These are phyloP conservation scores for Drosophila nasuta DNA, from an alignment of 1,140 invertebrate species.

Conservation along the genomic window DNA sequence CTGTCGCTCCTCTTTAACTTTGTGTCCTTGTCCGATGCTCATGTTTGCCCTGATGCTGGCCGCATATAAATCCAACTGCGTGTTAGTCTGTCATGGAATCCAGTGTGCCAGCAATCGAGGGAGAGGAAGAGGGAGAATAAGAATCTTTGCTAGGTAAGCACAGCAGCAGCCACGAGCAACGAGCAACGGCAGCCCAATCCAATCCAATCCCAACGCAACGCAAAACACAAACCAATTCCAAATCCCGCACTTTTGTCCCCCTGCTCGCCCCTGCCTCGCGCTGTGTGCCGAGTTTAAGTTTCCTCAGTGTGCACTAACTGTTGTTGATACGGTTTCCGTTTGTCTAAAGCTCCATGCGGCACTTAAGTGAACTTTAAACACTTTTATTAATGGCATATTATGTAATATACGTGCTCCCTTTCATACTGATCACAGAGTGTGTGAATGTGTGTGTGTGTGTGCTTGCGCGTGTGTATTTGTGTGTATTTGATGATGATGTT, in stretches of 20 bases:
- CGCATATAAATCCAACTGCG: slow-evolving; percentile 75
- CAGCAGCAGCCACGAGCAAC: neutral
- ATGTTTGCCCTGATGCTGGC: slow-evolving; percentile 75
- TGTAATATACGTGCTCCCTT: slow-evolving; percentile 76
- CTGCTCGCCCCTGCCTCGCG: too few relatives aligned
- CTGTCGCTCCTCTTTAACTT: neutral
- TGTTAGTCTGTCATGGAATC: slow-evolving; percentile 65
- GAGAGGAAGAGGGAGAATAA: too few relatives aligned
- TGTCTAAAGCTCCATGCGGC: slow-evolving; percentile 82
- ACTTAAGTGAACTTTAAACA: slow-evolving; percentile 85
- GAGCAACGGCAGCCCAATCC: slow-evolving; percentile 3
- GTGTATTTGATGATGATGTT: slow-evolving; percentile 16
- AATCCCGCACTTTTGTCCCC: neutral
- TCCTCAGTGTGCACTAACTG: slow-evolving; percentile 74
- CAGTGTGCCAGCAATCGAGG: slow-evolving; percentile 8
- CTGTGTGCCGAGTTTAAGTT: slow-evolving; percentile 58
- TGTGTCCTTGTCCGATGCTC: slow-evolving; percentile 43
- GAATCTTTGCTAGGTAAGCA: slow-evolving; percentile 46
- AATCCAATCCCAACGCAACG: slow-evolving; percentile 14
- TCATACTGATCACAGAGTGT: slow-evolving; percentile 1
- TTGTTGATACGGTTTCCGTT: slow-evolving; percentile 81
- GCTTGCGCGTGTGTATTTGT: neutral
- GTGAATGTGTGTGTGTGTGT: neutral
- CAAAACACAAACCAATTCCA: slow-evolving; percentile 29
- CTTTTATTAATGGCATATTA: slow-evolving; percentile 84